These are phyloP conservation scores for Chascanopsetta lugubris DNA, from an alignment of 2,113 vertebrate genomes.

Conservation along the genomic window DNA sequence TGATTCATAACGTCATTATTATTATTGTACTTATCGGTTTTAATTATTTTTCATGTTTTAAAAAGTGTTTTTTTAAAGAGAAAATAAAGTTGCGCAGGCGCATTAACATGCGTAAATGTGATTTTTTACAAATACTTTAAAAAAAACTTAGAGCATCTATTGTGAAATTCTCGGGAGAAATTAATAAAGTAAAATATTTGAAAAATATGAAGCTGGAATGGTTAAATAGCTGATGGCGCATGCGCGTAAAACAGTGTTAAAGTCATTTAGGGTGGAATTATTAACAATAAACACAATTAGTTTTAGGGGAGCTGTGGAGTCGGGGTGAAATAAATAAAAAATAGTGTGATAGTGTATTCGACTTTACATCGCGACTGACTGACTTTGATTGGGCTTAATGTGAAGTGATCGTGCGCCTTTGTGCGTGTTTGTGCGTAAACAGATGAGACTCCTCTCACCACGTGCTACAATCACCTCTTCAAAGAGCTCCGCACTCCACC, in stretches of 20 bases:
- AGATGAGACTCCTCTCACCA: constrained; percentile 30
- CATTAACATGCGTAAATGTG: not conserved
- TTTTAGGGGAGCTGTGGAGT: not conserved
- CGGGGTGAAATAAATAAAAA: not conserved
- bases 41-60: not conserved
- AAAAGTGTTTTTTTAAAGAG: not conserved
- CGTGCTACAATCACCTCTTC: constrained; percentile 29
- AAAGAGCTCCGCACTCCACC: constrained; percentile 17
- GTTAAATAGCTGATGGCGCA: not conserved
- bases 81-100: not conserved
- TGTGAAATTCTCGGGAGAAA: not conserved
- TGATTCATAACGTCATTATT: not conserved
- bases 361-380: constrained; percentile 4
- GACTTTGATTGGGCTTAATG: constrained; percentile 37
- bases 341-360: not conserved
- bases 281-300: not conserved
- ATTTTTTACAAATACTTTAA: not conserved
- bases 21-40: not conserved
- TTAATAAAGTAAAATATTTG: too few species aligned
- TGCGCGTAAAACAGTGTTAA: not conserved
- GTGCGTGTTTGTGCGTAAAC: constrained; percentile 14
- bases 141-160: not conserved
- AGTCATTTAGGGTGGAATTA: not conserved
- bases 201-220: not conserved
- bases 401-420: constrained; percentile 28